phyloP scores from a whole-genome alignment of 2,888 invertebrate genomes.

The Drosophila percnosoma region DNA sequence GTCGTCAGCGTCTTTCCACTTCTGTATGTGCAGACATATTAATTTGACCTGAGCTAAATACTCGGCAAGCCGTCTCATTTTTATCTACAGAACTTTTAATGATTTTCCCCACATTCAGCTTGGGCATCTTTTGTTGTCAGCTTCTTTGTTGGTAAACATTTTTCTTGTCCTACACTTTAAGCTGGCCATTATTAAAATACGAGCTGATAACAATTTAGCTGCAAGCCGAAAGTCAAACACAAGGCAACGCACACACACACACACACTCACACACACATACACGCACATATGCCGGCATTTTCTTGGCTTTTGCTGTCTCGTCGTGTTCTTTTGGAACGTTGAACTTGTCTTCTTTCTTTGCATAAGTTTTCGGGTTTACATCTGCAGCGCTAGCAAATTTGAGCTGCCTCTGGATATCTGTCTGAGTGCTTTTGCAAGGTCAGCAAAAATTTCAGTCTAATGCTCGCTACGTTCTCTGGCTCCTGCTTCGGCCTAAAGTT shows the following conservation, averaged over 20 bases:
- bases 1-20: conserved; percentile 22
- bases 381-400: conserved; percentile 60
- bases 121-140: conserved; percentile 56
- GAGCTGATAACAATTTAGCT: conserved; percentile 76
- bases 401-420: conserved; percentile 50
- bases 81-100: conserved; percentile 71
- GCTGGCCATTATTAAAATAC: conserved; percentile 80
- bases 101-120: conserved; percentile 59
- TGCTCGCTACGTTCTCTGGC: neutral
- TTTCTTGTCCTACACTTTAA: conserved; percentile 79
- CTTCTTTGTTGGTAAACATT: conserved; percentile 75
- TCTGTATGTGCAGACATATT: conserved; percentile 60
- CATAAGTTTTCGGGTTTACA: conserved; percentile 44
- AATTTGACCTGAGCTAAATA: conserved; percentile 67
- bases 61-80: conserved; percentile 27
- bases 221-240: conserved; percentile 75
- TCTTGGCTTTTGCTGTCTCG: conserved; percentile 63
- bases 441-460: conserved; percentile 37
- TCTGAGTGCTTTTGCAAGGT: conserved; percentile 66
- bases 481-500: conserved; percentile 8
- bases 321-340: conserved; percentile 71
- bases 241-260: conserved; percentile 42
- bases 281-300: conserved; percentile 48
- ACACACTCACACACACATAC: conserved; percentile 14
- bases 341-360: conserved; percentile 59